Evolutionary conservation across 2,797 vertebrate genomes (phyloP), one percentile per base, ranked within the genome.

Genomic region (Sphenopsis melanotis): DNA sequence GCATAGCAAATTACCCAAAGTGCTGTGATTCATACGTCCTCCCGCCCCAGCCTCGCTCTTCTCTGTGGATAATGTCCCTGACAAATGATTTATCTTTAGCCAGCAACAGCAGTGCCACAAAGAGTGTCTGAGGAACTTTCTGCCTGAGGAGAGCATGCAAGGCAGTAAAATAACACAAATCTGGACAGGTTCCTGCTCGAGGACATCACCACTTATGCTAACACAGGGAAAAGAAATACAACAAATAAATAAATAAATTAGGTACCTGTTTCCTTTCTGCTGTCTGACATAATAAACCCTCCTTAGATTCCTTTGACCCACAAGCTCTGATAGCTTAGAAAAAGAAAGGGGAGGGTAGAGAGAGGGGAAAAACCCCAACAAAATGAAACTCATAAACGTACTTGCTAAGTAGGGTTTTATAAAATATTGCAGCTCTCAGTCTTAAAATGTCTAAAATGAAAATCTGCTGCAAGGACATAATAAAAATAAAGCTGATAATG

Each of bases 401-500:
- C 16, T 71, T 55, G 22, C 49, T 27, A 92, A 72, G 39, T 64
- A 34, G 37, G 5, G 11, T 72, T 89, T 83, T 90, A 92, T 78
- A 93, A 94, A 64, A 46, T 70, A 76, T 34, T 80, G 44, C 79
- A 84, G 56, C 42, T 94, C 34, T 87, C 53, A 83, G 55, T 83
- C 64, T 94, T 70, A 78, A 94, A 90, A 71, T 11, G 41, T 71
- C 83, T 92, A 76, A 84, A 94, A 90, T 59, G 56, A 96, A 96
- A 95, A 82, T 90, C 60, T 89, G 29, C 56, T 90, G 42, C 53
- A 55, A 68, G 57, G 27, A 59, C 74, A 42, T 60, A 75, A 90
- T 84, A 87, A 68, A 90, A 91, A 83, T 78, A 83, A 94, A 95
- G 92, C 72, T 88, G 87, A 79, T 63, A 83, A 90, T 68, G n/a